Base-by-base conservation (phyloP, 1,140 invertebrate species). In the Drosophila sturtevanti region DNA sequence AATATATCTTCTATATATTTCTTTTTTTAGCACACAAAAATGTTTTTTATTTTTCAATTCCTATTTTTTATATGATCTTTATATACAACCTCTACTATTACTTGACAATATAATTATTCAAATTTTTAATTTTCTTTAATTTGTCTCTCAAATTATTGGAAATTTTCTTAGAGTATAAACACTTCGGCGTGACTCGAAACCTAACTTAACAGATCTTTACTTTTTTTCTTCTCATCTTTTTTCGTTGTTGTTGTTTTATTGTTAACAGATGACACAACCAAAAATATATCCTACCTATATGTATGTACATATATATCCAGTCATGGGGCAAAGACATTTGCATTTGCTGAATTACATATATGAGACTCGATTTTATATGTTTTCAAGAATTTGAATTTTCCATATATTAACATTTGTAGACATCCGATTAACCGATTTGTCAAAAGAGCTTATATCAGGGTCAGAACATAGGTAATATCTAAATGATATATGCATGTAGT, bases 231-330 rank as follows among this genome's bases (percentile, higher is more conserved):
- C 18, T 10, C 18, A 27, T 60, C 34, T 68, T 44, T 64, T 64
- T 64, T 79, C 54, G 51, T 34, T 59, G 51, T 34, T 38, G 27
- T 67, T 61, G 56, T 62, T 81, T 81, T 81, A 82, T 81, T 81
- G 79, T 77, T 74, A 71, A 65, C 79, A 81, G 79, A 77, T 78
- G 79, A 74, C 70, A 81, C 48, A 18, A 63, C 52, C 6, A 21
- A 21, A 18, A 48, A 48, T 48, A 48, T 48, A 48, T 44, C 1
- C 4, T 16, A 18, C 7, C 1, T 44, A 44, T 14, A 44, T 44
- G 10, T 41, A 6, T 18, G 18, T 41, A 6, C 16, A 41, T 14
- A 41, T 41, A 41, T 48, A 48, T 48, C 41, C 41, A 48, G 41
- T 48, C 41, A 21, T 11, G 41, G 41, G 41, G 41, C 41, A 48